phyloP scores from a whole-genome alignment of 2,797 vertebrate genomes.

The Channallabes apus region DNA sequence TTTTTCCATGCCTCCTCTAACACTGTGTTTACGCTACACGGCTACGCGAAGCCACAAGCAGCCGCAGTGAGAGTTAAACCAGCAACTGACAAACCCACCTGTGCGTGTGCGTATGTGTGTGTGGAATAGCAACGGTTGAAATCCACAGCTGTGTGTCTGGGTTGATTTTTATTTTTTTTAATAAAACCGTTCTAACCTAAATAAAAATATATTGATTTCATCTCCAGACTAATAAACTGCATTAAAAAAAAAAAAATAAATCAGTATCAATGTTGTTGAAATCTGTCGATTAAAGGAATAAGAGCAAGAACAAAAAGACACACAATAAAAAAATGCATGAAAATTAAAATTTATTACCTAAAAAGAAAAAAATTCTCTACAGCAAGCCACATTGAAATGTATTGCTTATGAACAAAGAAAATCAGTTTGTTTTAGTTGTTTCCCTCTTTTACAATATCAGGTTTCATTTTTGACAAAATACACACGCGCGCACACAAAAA shows the following conservation, averaged over 20 bases:
- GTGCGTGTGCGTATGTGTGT: background rate
- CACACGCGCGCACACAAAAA: slow-evolving; percentile 2
- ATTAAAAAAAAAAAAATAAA: background rate
- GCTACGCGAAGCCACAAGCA: slow-evolving; percentile 32
- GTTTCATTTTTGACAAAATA: slow-evolving; percentile 23
- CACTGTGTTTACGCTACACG: background rate
- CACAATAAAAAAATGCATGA: background rate
- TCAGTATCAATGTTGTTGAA: background rate
- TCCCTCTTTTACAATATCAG: slow-evolving; percentile 40
- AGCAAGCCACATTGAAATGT: slow-evolving; percentile 53
- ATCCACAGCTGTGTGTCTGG: slow-evolving; percentile 38
- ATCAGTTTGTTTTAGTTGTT: slow-evolving; percentile 30
- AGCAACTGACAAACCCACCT: slow-evolving; percentile 48
- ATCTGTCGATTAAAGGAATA: background rate
- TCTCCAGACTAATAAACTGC: background rate
- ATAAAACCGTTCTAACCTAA: background rate
- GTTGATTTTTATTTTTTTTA: background rate
- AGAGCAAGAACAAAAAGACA: background rate
- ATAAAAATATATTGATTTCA: background rate
- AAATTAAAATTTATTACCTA: slow-evolving; percentile 50
- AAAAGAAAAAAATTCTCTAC: slow-evolving; percentile 43
- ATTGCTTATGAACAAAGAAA: slow-evolving; percentile 50
- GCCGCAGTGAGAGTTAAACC: slow-evolving; percentile 20
- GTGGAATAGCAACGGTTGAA: slow-evolving; percentile 34
- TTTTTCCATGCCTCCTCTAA: slow-evolving; percentile 34